These are phyloP conservation scores for Craseonycteris thonglongyai DNA, from an alignment of 2,113 vertebrate genomes.

Conservation along the genomic window DNA sequence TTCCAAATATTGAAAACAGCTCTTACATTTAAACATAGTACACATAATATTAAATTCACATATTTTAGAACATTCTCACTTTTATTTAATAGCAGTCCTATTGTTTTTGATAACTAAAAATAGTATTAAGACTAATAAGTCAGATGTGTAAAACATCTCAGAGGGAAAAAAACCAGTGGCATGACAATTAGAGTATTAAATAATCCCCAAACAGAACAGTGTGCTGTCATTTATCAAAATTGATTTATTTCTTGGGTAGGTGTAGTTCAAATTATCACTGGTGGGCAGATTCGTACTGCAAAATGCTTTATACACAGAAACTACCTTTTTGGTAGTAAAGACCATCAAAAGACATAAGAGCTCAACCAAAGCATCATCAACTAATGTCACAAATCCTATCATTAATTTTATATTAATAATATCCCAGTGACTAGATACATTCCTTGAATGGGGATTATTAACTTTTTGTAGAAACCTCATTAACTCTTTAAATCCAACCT, in stretches of 20 bases:
- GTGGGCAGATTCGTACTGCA: background rate
- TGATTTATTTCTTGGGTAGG: background rate
- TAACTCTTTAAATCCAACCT: background rate
- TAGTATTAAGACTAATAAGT: background rate
- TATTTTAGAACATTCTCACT: too few species aligned
- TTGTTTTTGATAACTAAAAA: background rate
- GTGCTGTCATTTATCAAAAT: background rate
- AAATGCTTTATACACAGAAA: background rate
- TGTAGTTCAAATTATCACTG: background rate
- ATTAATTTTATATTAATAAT: background rate
- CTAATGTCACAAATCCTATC: background rate
- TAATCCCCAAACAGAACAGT: background rate
- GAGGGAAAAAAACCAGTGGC: background rate
- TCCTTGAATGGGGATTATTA: background rate
- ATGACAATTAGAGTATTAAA: background rate
- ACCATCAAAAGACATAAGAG: background rate
- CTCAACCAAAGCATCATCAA: background rate
- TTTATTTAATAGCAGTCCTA: background rate
- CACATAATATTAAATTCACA: background rate
- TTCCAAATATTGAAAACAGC: background rate
- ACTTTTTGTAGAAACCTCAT: background rate
- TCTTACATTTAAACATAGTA: background rate
- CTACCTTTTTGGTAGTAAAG: background rate
- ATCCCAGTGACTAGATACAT: background rate
- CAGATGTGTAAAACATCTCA: background rate